Evolutionary conservation across 2,113 vertebrate genomes (phyloP), one percentile per base, ranked within the genome.

Genomic region (Phyllostomus discolor): DNA sequence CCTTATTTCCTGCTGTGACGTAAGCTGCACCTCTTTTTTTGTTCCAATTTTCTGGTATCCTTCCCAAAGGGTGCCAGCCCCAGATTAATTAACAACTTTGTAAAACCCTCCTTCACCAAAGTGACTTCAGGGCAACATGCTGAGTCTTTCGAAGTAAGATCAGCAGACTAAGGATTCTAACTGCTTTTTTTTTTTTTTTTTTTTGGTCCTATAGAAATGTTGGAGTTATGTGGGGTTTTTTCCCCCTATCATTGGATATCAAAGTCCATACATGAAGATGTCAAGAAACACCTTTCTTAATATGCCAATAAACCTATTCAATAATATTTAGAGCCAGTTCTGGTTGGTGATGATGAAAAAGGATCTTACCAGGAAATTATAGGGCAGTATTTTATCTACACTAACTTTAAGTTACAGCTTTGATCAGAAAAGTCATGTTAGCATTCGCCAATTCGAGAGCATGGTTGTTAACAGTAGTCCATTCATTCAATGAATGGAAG

Each of bases 71-170:
- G 87, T 94, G 75, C 79, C 95, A 98, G 73, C 22, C 79, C 54
- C 94, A 93, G 78, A 91, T 96, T 96, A 97, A 97, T 97, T 96
- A 97, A 97, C 92, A 96, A 96, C 78, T 98, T 96, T 96, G 75
- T 88, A 76, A 96, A 93, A 75, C 64, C 89, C 96, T 93, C 85
- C 86, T 94, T 90, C 66, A 96, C 59, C 92, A 67, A 96, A 96
- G 76, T 78, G 86, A 96, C 73, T 94, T 97, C 43, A 93, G 38
- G 90, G 80, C 73, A 93, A 54, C 78, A 95, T 62, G 75, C 91
- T 91, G 93, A 93, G 86, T 64, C 79, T 95, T 96, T 94, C 52
- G 79, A 82, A 94, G 64, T 79, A 83, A 94, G 69, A 50, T 97
- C 79, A 96, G 7, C 26, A 57, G 48, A 93, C 35, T 91, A 89